Conservation (phyloP, 1,140 invertebrate species). For the Schlechtendalia chinensis region DNA sequence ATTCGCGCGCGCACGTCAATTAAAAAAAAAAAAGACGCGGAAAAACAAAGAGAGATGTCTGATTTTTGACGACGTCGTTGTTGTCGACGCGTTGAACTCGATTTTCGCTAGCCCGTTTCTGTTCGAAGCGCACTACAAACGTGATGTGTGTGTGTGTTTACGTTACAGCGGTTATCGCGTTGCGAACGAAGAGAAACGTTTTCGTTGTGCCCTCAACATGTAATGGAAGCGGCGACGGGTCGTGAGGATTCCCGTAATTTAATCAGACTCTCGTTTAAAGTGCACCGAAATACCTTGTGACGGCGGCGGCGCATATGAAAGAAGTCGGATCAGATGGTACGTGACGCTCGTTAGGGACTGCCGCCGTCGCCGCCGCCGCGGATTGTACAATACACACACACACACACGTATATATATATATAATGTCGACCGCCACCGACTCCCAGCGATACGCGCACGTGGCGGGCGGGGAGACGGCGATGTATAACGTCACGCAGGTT, state of each 20-base stretch:
- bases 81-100: neutral
- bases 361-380: constrained; percentile 2
- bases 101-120: neutral
- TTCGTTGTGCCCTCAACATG: constrained; percentile 4
- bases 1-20: too few species aligned
- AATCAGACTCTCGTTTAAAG: constrained; percentile 46
- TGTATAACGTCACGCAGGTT: neutral
- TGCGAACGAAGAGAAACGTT: constrained; percentile 14
- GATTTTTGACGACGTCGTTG: neutral
- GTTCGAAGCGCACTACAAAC: too few species aligned
- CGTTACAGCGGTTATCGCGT: too few species aligned
- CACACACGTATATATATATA: neutral
- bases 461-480: too few species aligned
- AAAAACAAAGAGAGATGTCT: neutral
- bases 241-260: constrained; percentile 44
- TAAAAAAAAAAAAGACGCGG: too few species aligned
- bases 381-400: neutral
- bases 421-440: constrained; percentile 4
- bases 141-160: neutral
- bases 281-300: constrained; percentile 44
- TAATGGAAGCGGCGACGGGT: neutral
- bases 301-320: constrained; percentile 37
- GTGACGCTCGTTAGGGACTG: constrained; percentile 45
- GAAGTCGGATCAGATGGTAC: constrained; percentile 45
- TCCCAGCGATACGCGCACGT: constrained; percentile 23